Conservation (phyloP, 2,797 vertebrate genomes). For the Hydrocynus forskahlii region DNA sequence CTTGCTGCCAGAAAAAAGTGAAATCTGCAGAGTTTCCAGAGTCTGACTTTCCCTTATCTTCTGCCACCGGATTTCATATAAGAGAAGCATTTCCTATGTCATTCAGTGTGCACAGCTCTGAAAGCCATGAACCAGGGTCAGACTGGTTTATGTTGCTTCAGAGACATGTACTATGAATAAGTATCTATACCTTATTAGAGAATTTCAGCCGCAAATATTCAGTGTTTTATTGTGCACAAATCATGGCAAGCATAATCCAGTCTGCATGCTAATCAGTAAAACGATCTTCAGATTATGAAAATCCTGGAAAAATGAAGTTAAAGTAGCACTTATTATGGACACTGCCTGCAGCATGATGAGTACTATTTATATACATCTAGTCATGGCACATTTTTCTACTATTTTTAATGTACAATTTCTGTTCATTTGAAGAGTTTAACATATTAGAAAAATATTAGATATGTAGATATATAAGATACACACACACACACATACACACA, state of each 20-base stretch:
- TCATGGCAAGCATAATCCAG: not conserved
- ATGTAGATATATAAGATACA: too few relatives aligned
- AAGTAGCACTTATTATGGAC: not conserved
- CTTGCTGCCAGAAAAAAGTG: not conserved
- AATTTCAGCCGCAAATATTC: too few relatives aligned
- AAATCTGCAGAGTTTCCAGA: not conserved
- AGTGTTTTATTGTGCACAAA: not conserved
- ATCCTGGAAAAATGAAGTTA: not conserved
- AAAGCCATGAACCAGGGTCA: not conserved
- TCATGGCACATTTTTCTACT: too few relatives aligned
- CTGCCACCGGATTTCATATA: not conserved
- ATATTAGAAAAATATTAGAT: too few relatives aligned
- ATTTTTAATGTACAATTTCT: too few relatives aligned
- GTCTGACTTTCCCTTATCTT: not conserved
- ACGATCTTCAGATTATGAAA: not conserved
- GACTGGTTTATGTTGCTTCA: not conserved
- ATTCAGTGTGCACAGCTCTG: not conserved
- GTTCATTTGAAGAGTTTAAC: too few relatives aligned
- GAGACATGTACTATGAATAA: not conserved
- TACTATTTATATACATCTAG: too few relatives aligned
- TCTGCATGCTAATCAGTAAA: not conserved
- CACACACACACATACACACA: too few relatives aligned
- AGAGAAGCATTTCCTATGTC: slow-evolving; percentile 19
- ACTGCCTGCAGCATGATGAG: too few relatives aligned
- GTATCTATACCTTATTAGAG: too few relatives aligned